A percentile compares a stretch with the other conserved stretches of the same genome.
phyloP scores from a whole-genome alignment of 2,113 vertebrate species.

The Melanerpes aurifrons region DNA sequence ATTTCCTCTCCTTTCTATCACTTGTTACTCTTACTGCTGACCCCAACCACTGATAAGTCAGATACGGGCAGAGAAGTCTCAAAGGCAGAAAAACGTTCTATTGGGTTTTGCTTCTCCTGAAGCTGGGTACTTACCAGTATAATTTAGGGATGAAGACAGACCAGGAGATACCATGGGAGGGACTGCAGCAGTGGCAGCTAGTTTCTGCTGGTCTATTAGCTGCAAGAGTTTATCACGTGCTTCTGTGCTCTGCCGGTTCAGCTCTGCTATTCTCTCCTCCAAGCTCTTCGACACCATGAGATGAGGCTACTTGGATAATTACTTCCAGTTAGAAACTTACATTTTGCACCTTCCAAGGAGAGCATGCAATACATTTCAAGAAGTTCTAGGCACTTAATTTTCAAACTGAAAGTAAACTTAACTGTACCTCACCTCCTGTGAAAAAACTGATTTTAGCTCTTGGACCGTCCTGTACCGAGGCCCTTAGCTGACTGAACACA shows the following conservation, averaged over 20 bases:
- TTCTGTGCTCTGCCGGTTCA: conserved; percentile 89
- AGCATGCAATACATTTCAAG: neutral
- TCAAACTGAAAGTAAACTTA: neutral
- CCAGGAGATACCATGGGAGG: conserved; percentile 75
- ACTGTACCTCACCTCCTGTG: neutral
- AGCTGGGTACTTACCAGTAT: conserved; percentile 62
- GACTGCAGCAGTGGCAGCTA: conserved; percentile 28
- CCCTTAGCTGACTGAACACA: neutral
- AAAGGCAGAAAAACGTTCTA: neutral
- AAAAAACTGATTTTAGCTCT: neutral
- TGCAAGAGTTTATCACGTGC: conserved; percentile 86
- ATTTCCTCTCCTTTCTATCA: no score
- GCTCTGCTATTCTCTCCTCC: conserved; percentile 88
- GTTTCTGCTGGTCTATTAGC: conserved; percentile 90
- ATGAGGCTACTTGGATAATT: conserved; percentile 50
- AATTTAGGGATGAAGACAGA: conserved; percentile 58
- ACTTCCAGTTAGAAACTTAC: neutral
- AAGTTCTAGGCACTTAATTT: neutral
- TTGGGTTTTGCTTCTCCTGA: neutral
- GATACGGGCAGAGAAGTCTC: neutral
- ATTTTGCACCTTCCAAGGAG: neutral
- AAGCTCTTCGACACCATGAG: conserved; percentile 61
- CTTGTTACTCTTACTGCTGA: neutral
- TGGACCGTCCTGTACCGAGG: neutral
- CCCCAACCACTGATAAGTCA: neutral